Conservation (phyloP, 2,888 invertebrate genomes). For the Vesta saturnalis region DNA sequence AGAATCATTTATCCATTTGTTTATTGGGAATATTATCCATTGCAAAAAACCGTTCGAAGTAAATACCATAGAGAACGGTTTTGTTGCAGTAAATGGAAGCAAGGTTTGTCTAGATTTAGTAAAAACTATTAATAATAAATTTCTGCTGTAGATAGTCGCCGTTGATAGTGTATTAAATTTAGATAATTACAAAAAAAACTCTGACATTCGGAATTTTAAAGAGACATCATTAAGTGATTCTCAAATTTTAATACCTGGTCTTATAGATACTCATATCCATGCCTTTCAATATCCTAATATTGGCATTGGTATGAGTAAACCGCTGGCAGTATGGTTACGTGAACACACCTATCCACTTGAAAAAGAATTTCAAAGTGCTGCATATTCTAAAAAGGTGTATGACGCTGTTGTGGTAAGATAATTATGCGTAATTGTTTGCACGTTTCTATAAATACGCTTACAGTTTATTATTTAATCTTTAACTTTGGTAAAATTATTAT, state of each 20-base stretch:
- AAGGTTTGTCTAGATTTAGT: too few relatives aligned
- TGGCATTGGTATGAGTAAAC: conserved; percentile 83
- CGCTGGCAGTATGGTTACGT: conserved; percentile 85
- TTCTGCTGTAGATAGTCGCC: not conserved
- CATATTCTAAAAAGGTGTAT: conserved; percentile 79
- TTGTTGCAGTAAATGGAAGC: conserved; percentile 34
- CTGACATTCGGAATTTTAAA: not conserved
- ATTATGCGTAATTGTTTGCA: not conserved
- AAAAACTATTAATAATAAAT: too few relatives aligned
- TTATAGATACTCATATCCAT: conserved; percentile 91
- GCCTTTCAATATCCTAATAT: conserved; percentile 89
- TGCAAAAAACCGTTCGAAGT: conserved; percentile 47
- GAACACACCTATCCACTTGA: conserved; percentile 89
- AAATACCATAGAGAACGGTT: conserved; percentile 38
- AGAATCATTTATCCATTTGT: conserved; percentile 48
- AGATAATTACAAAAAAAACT: not conserved
- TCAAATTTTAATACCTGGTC: conserved; percentile 86
- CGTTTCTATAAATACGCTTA: not conserved
- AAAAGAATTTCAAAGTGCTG: conserved; percentile 71
- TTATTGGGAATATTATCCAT: conserved; percentile 60
- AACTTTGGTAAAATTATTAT: too few relatives aligned
- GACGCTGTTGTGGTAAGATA: conserved; percentile 80
- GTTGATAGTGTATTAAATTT: not conserved
- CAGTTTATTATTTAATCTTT: too few relatives aligned
- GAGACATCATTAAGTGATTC: conserved; percentile 53